Conservation (phyloP, 2,888 invertebrate genomes). For the Stenotaenia linearis region DNA sequence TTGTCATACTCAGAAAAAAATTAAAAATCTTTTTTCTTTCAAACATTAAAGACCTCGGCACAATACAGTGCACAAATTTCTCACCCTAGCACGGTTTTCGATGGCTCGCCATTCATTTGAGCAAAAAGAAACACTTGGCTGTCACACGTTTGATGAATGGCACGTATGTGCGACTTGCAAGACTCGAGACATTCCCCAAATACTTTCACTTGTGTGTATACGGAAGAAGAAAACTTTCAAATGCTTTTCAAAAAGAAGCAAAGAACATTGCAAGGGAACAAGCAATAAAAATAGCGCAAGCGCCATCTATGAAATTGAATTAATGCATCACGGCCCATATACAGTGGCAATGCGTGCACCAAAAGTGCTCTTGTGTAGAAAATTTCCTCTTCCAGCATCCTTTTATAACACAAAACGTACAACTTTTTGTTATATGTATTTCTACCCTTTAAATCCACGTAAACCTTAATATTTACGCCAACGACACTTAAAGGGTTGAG, state of each 20-base stretch:
- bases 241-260: slow-evolving; percentile 2
- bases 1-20: background rate
- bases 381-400: background rate
- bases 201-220: slow-evolving; percentile 11
- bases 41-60: background rate
- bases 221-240: background rate
- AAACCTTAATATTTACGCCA: background rate
- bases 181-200: slow-evolving; percentile 15
- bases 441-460: background rate
- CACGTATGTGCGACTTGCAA: slow-evolving; percentile 19
- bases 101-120: slow-evolving; percentile 12
- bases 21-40: background rate
- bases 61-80: slow-evolving; percentile 24
- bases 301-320: slow-evolving; percentile 26
- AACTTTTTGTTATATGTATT: background rate
- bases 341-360: slow-evolving; percentile 14
- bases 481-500: slow-evolving; percentile 1
- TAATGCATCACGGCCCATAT: slow-evolving; percentile 26
- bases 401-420: background rate
- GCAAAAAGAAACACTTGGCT: slow-evolving; percentile 18
- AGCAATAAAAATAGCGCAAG: slow-evolving; percentile 13
- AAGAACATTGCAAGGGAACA: background rate
- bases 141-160: slow-evolving; percentile 24
- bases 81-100: background rate
- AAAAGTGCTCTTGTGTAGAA: background rate